These are phyloP conservation scores for Oceanodroma leucorhoa DNA, from an alignment of 2,797 vertebrate species.

Conservation along the genomic window DNA sequence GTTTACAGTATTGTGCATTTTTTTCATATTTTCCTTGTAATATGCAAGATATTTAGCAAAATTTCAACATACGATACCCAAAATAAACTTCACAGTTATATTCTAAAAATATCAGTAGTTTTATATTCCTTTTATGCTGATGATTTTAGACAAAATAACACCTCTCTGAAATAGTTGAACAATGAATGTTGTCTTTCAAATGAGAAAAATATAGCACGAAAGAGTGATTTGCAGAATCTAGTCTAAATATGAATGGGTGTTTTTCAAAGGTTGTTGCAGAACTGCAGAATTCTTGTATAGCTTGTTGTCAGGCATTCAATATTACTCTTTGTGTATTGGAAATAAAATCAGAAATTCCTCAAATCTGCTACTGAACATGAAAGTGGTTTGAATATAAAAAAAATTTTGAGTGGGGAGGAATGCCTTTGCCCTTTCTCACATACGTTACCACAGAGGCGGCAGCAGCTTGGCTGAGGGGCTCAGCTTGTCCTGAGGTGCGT, in stretches of 20 bases:
- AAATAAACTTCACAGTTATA: background rate
- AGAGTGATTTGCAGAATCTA: background rate
- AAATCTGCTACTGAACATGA: background rate
- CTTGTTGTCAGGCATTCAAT: background rate
- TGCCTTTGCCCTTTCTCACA: background rate
- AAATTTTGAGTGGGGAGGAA: background rate
- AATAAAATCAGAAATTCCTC: background rate
- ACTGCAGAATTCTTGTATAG: background rate
- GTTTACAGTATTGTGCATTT: background rate
- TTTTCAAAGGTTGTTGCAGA: background rate
- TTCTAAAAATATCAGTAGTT: background rate
- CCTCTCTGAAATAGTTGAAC: background rate
- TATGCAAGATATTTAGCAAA: background rate
- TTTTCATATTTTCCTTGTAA: background rate
- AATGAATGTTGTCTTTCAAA: background rate
- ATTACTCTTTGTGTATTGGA: background rate
- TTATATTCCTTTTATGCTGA: background rate
- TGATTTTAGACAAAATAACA: background rate
- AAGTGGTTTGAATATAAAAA: background rate
- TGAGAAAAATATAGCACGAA: background rate
- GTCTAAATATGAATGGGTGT: background rate
- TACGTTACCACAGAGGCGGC: background rate
- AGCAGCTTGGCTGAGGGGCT: background rate
- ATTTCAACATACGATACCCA: rapidly evolving
- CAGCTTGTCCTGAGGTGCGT: background rate